Percentiles rank a stretch among this genome's conserved stretches.
These are phyloP conservation scores for Scartelaos histophorus DNA, from an alignment of 2,113 vertebrate species.

Conservation along the genomic window DNA sequence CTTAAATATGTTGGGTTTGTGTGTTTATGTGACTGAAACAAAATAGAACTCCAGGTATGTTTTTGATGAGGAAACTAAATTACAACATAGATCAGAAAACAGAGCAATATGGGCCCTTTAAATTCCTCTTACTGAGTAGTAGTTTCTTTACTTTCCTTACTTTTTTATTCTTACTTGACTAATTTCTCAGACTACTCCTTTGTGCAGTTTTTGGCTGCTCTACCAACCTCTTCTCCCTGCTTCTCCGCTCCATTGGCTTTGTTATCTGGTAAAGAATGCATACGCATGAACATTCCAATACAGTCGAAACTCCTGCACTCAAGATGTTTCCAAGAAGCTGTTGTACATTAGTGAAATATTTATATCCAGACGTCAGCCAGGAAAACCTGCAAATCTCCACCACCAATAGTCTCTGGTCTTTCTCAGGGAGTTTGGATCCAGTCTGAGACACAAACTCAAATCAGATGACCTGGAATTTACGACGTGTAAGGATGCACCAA, in stretches of 20 bases:
- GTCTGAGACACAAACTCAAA: not conserved
- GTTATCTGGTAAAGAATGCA: slow-evolving; percentile 37
- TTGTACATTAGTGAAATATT: slow-evolving; percentile 47
- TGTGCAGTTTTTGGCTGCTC: no score
- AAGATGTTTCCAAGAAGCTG: slow-evolving; percentile 43
- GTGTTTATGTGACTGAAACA: no score
- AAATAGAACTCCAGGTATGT: no score
- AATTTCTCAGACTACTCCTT: no score
- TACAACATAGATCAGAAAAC: no score
- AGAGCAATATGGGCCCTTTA: no score
- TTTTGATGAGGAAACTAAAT: no score
- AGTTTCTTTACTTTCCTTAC: no score
- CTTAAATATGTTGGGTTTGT: no score
- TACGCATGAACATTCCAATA: slow-evolving; percentile 44
- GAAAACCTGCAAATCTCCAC: slow-evolving; percentile 29
- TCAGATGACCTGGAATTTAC: not conserved
- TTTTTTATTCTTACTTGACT: no score
- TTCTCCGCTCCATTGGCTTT: slow-evolving; percentile 15
- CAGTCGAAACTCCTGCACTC: slow-evolving; percentile 40
- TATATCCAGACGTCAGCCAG: slow-evolving; percentile 20
- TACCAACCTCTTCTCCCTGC: not conserved
- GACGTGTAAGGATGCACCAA: not conserved
- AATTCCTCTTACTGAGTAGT: no score
- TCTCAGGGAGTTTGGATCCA: slow-evolving; percentile 1
- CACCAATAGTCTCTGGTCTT: slow-evolving; percentile 23